These are phyloP conservation scores for Zaprionus obscuricornis DNA, from an alignment of 2,888 invertebrate genomes.

Conservation along the genomic window DNA sequence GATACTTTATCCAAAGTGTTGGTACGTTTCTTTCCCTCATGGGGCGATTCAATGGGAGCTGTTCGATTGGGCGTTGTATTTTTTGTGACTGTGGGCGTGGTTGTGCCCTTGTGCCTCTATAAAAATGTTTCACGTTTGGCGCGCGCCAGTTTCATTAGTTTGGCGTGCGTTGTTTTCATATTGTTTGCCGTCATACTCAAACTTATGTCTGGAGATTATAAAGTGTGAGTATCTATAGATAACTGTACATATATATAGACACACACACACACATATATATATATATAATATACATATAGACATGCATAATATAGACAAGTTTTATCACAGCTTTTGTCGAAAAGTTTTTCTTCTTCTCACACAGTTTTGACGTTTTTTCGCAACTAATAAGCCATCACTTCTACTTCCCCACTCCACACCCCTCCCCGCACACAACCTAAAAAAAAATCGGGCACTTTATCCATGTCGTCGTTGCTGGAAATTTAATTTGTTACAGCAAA, in stretches of 20 bases:
- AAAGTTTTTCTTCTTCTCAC: neutral
- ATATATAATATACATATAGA: neutral
- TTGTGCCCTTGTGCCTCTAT: conserved; percentile 91
- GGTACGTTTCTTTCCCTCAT: conserved; percentile 86
- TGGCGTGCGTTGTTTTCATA: conserved; percentile 90
- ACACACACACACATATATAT: neutral
- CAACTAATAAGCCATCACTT: too few species aligned
- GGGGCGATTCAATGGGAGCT: conserved; percentile 83
- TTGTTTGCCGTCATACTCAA: conserved; percentile 86
- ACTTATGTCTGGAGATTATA: conserved; percentile 84
- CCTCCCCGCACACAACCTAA: too few species aligned
- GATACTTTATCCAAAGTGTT: conserved; percentile 93
- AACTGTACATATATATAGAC: neutral
- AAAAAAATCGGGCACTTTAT: too few species aligned
- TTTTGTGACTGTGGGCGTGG: conserved; percentile 89
- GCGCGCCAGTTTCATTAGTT: conserved; percentile 83
- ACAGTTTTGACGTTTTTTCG: neutral
- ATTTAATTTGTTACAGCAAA: too few species aligned
- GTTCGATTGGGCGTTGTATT: conserved; percentile 86
- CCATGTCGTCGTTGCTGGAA: too few species aligned
- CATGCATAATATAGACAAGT: too few species aligned
- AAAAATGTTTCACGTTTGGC: conserved; percentile 86
- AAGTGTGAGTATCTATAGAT: conserved; percentile 86
- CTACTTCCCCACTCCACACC: too few species aligned
- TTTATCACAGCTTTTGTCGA: conserved; percentile 9